These are phyloP conservation scores for Drosophila guanche DNA, from an alignment of 1,140 invertebrate species.

Conservation along the genomic window DNA sequence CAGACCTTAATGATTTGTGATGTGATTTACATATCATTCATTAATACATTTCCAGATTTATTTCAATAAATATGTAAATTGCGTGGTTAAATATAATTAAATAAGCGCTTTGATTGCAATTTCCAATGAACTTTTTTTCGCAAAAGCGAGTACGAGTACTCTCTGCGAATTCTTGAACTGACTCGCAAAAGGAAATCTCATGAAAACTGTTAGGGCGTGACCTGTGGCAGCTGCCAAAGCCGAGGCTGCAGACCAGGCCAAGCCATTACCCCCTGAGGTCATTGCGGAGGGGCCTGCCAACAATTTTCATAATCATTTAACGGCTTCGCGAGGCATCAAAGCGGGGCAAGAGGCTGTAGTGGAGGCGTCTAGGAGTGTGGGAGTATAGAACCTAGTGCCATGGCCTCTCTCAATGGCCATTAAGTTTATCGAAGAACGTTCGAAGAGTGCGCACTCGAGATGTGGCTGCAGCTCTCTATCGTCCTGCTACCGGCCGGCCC, in stretches of 20 bases:
- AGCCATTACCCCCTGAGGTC: conserved; percentile 49
- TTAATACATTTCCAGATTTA: conserved; percentile 29
- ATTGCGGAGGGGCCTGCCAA: conserved; percentile 62
- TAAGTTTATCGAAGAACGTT: conserved; percentile 77
- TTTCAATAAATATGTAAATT: conserved; percentile 15
- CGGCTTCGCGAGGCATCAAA: conserved; percentile 40
- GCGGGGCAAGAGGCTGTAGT: conserved; percentile 1
- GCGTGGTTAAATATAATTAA: conserved; percentile 10
- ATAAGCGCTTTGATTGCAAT: conserved; percentile 23
- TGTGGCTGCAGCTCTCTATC: conserved; percentile 25
- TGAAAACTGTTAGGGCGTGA: conserved; percentile 72
- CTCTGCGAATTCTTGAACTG: conserved; percentile 39
- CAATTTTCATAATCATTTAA: conserved; percentile 81
- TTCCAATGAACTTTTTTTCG: not conserved
- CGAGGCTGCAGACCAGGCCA: conserved; percentile 14
- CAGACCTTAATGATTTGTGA: conserved; percentile 15
- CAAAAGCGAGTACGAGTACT: not conserved
- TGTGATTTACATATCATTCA: conserved; percentile 24
- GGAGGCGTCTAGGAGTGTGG: not conserved
- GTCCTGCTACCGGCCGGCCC: not conserved
- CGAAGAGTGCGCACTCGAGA: conserved; percentile 62
- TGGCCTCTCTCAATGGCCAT: conserved; percentile 70
- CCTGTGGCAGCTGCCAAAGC: conserved; percentile 67
- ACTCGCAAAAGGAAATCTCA: conserved; percentile 47
- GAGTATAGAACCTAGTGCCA: conserved; percentile 3